phyloP scores from a whole-genome alignment of 2,888 invertebrate genomes.

The Xylocampa areola region DNA sequence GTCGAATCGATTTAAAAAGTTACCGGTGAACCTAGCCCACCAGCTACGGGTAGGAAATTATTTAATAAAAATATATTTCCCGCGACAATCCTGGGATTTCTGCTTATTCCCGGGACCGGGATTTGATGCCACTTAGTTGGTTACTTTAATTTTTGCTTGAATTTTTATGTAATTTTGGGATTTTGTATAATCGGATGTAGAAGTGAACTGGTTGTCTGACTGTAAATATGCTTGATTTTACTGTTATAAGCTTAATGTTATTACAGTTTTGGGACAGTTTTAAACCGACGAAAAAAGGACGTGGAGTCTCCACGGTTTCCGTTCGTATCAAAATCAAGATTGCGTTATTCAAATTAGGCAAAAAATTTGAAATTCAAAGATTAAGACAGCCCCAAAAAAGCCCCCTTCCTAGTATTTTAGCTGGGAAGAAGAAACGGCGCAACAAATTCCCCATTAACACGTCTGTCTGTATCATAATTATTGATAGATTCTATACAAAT shows the following conservation, averaged over 20 bases:
- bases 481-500: too few relatives aligned
- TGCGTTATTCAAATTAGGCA: too few relatives aligned
- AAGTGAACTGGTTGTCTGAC: conserved; percentile 32
- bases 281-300: too few relatives aligned
- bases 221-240: conserved; percentile 23
- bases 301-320: too few relatives aligned
- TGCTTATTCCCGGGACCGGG: conserved; percentile 61
- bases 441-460: too few relatives aligned
- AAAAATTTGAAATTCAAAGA: too few relatives aligned
- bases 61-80: conserved; percentile 80
- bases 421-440: too few relatives aligned
- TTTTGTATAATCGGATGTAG: conserved; percentile 30
- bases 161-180: conserved; percentile 52
- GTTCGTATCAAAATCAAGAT: too few relatives aligned
- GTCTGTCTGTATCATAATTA: too few relatives aligned
- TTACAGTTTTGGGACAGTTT: background rate
- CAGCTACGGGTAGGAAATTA: conserved; percentile 75
- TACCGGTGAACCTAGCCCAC: conserved; percentile 62
- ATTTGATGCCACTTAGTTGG: conserved; percentile 61
- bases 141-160: conserved; percentile 62
- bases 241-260: background rate
- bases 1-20: conserved; percentile 69
- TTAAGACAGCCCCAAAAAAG: too few relatives aligned
- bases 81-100: conserved; percentile 68
- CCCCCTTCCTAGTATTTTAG: too few relatives aligned